Evolutionary conservation across 2,888 invertebrate species (phyloP), one percentile per base, ranked within the genome.

Genomic region (Apocheima hispidaria): DNA sequence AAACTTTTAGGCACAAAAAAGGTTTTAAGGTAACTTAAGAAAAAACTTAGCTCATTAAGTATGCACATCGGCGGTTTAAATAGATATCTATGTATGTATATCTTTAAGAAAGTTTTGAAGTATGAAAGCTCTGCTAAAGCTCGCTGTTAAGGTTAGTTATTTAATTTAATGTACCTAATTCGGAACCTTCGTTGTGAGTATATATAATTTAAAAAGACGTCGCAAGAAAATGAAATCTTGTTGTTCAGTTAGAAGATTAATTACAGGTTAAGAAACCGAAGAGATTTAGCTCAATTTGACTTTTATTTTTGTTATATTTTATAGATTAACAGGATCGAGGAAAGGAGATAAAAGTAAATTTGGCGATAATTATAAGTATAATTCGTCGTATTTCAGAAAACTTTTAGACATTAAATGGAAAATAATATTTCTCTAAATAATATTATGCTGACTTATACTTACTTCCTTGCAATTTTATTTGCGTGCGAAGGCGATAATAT

Each of bases 61-160:
- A 20, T 44, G 14, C 26, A 44, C 2, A 10, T 6, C n/a, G 1
- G 30, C 18, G 0, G 12, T 18, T 46, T 14, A 23, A 23, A 23
- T 10, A 2, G 10, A 18, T 6, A 43, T 43, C 16, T 21, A 26
- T 0, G 6, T 44, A 14, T 3, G 16, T 16, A 12, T 14, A 23
- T 2, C 6, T 36, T 36, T 36, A 9, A 16, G 9, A 44, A 14
- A 28, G 14, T 44, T 26, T 16, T 46, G 9, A 21, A 16, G 33
- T 41, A 48, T 35, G 16, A 46, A 60, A 59, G 59, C 52, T 59
- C 59, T 40, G 46, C 35, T 48, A 46, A 52, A 53, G 59, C 52
- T 59, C 52, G 12, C n/a, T n/a, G n/a, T n/a, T 23, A 41, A 23
- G 6, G 2, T 23, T 23, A 1, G 2, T 30, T 2, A 12, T 2